Evolutionary conservation across 1,140 invertebrate genomes (phyloP), one percentile per base, ranked within the genome.

Genomic region (Microplitis demolitor): DNA sequence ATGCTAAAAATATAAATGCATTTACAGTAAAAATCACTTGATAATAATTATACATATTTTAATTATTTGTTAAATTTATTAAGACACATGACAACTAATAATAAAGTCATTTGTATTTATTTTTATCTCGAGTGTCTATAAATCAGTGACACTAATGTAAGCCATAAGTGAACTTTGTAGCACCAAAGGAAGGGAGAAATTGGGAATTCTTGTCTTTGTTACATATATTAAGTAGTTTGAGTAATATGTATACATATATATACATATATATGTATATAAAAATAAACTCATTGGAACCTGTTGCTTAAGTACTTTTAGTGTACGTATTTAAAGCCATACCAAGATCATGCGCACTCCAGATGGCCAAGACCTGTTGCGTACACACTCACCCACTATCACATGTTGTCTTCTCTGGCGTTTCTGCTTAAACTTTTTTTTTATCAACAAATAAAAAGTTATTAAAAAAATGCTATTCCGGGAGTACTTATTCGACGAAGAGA

Each of bases 351-450:
- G 60, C 50, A 66, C 50, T 39, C 14, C 50, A 67, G 56, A 62
- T 51, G 54, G 4, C 53, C 31, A 54, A 61, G 71, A 72, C 71
- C 71, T 72, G 71, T 72, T 72, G 71, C 71, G 61, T 68, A n/a
- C 11, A 16, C 4, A 33, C 45, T 72, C 71, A 72, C 71, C 63
- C 71, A 72, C 64, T 54, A 67, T 58, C 24, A 24, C 24, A 24
- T 58, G 24, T 24, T 24, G 54, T 51, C 56, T 35, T 16, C 6
- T 39, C 58, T 39, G 68, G 61, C 51, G 56, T 58, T 35, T 62
- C 58, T 39, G 45, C 33, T 61, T n/a, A 31, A 51, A 16, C n/a
- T 53, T 33, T 39, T 71, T 66, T 35, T 24, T 9, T n/a, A 4
- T 4, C 51, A 64, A 64, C 61, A 61, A 69, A 6, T 35, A 16